Percentiles rank a stretch among this genome's conserved stretches.
phyloP scores from a whole-genome alignment of 1,140 invertebrate species.

The Trichonephila inaurata region DNA sequence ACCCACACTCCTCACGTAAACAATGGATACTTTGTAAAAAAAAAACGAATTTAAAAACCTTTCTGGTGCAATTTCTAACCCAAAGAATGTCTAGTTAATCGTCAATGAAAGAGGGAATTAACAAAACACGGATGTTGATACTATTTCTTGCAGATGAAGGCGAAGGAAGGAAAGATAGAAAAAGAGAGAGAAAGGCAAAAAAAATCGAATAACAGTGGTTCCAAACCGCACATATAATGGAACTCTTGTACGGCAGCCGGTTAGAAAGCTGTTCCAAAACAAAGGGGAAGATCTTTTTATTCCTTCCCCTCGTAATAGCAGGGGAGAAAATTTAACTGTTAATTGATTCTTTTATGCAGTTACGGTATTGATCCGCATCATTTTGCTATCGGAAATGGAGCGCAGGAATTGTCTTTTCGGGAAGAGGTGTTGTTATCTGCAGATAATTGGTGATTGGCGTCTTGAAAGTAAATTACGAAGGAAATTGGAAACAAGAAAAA shows the following conservation, averaged over 20 bases:
- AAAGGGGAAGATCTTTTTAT: constrained; percentile 8
- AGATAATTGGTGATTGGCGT: constrained; percentile 30
- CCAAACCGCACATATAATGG: constrained; percentile 36
- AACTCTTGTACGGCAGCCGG: background rate
- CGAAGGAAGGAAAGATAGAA: background rate
- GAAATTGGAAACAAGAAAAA: constrained; percentile 3
- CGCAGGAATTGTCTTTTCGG: constrained; percentile 20
- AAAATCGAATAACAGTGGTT: background rate
- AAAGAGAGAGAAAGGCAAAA: background rate
- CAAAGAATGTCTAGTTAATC: constrained; percentile 41
- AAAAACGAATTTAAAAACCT: background rate
- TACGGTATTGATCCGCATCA: constrained; percentile 18
- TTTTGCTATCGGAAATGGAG: constrained; percentile 35
- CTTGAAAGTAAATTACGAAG: background rate
- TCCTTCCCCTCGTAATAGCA: background rate
- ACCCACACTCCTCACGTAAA: background rate
- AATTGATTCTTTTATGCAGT: constrained; percentile 57
- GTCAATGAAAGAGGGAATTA: constrained; percentile 16
- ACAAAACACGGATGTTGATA: constrained; percentile 36
- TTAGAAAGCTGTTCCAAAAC: constrained; percentile 31
- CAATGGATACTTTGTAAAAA: constrained; percentile 2
- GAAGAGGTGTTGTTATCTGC: constrained; percentile 22
- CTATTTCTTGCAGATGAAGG: constrained; percentile 32
- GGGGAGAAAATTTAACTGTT: constrained; percentile 49
- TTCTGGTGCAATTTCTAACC: background rate